These are phyloP conservation scores for Pseudoips prasinana DNA, from an alignment of 2,888 invertebrate genomes.

Conservation along the genomic window DNA sequence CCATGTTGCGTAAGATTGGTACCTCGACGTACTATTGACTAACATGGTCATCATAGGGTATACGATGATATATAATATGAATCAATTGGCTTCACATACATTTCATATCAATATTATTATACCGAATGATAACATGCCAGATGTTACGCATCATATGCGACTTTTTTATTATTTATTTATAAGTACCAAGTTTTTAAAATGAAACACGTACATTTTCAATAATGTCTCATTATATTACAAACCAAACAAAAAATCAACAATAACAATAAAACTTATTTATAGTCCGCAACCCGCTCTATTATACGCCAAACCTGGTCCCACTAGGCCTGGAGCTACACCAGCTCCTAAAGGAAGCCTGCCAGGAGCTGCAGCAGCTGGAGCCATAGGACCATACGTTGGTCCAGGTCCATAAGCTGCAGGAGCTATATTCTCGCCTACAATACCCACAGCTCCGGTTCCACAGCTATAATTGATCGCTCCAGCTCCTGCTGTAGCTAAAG, in stretches of 20 bases:
- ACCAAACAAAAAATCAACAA: slow-evolving; percentile 13
- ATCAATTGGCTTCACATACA: too few relatives aligned
- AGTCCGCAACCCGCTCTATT: background rate
- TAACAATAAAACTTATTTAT: slow-evolving; percentile 2
- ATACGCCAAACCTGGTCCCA: slow-evolving; percentile 1
- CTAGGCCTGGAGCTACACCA: too few relatives aligned
- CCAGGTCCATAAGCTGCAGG: slow-evolving; percentile 6
- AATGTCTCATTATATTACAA: slow-evolving; percentile 17
- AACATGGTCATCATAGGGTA: too few relatives aligned
- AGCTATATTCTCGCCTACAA: slow-evolving; percentile 20
- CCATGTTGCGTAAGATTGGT: too few relatives aligned
- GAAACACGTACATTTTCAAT: background rate
- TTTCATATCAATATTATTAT: too few relatives aligned
- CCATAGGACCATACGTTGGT: slow-evolving; percentile 5
- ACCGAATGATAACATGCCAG: too few relatives aligned
- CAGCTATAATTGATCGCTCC: slow-evolving; percentile 35
- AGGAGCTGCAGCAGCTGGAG: slow-evolving; percentile 3
- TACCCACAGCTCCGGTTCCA: slow-evolving; percentile 16
- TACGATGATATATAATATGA: too few relatives aligned
- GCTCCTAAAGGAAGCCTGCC: slow-evolving; percentile 1
- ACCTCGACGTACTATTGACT: too few relatives aligned
- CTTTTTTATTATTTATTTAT: too few relatives aligned
- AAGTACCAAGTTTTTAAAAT: too few relatives aligned
- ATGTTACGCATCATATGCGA: too few relatives aligned
- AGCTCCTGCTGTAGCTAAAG: slow-evolving; percentile 35